Evolutionary conservation across 2,113 vertebrate species (phyloP), one percentile per base, ranked within the genome.

Genomic region (Tragelaphus imberbis): DNA sequence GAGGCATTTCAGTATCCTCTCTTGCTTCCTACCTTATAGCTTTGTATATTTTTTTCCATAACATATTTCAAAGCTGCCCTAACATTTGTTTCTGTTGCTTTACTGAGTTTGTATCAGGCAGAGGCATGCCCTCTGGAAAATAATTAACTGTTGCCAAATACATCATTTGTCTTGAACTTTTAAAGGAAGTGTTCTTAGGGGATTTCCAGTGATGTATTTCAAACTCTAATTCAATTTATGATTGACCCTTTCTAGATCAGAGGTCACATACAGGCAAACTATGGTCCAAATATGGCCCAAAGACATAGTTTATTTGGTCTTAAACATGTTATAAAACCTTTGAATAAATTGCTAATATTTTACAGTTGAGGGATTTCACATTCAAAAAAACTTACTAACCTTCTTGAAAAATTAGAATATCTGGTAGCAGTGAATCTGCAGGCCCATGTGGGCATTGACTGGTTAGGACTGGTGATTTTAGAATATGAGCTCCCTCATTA

Each of bases 101-200:
- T 95, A 19, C 68, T 95, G 84, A 96, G 59, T 96, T 97, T 49
- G 36, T 84, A 51, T 90, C 71, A 97, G 90, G 65, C 93, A 95
- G 82, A 93, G 71, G 40, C 91, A 61, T 89, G 79, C 86, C 93
- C 58, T 49, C 58, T 68, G 80, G 81, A 96, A 97, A 97, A 96
- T 91, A 98, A 97, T 97, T 93, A 97, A 87, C 80, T 96, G 53
- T 87, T 95, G 86, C 58, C 89, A 94, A 97, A 95, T 93, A 91
- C n/a, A 65, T 91, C 86, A 87, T 97, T 96, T 96, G 89, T 79
- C 82, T 94, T 97, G 94, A 75, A 9, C 40, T 65, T 77, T 93
- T 96, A 93, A 91, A 90, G 79, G 63, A 96, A 94, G 77, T 86
- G 7, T 88, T 94, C 68, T 86, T 58, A 95, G 94, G 84, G 51